These are phyloP conservation scores for Phenganax marumi DNA, from an alignment of 92 coral and sea anemone genomes.

Conservation along the genomic window DNA sequence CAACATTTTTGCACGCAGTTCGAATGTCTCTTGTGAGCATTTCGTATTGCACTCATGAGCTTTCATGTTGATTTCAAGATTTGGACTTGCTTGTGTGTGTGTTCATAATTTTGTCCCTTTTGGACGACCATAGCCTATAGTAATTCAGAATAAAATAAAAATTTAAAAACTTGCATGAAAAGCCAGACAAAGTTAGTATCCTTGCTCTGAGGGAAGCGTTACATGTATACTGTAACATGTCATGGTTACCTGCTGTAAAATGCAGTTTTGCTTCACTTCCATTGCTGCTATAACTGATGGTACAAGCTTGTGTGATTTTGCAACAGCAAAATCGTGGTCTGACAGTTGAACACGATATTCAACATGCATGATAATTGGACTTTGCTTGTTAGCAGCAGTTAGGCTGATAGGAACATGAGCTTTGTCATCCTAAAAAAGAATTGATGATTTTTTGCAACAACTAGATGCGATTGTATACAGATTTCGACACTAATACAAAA, in stretches of 20 bases:
- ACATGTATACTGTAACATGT: neutral
- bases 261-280: conserved; percentile 24
- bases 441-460: neutral
- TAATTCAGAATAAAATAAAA: no score
- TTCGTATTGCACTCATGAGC: no score
- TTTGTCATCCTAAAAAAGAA: conserved; percentile 19
- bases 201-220: neutral
- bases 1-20: no score
- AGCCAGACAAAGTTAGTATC: neutral
- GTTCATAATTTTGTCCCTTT: no score
- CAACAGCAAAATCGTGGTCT: conserved; percentile 24
- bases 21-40: no score
- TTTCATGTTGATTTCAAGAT: no score
- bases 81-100: no score
- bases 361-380: conserved; percentile 27
- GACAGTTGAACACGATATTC: conserved; percentile 25
- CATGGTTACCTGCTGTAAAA: conserved; percentile 4
- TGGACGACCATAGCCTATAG: no score
- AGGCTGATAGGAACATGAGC: conserved; percentile 15
- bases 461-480: neutral
- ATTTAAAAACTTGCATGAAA: no score
- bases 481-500: neutral
- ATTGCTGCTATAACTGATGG: conserved; percentile 26
- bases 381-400: conserved; percentile 22
- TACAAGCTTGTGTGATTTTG: conserved; percentile 16